Percentiles rank a stretch among this genome's conserved stretches.
Conservation (phyloP, 2,888 invertebrate genomes). For the Rhagonycha lutea region DNA sequence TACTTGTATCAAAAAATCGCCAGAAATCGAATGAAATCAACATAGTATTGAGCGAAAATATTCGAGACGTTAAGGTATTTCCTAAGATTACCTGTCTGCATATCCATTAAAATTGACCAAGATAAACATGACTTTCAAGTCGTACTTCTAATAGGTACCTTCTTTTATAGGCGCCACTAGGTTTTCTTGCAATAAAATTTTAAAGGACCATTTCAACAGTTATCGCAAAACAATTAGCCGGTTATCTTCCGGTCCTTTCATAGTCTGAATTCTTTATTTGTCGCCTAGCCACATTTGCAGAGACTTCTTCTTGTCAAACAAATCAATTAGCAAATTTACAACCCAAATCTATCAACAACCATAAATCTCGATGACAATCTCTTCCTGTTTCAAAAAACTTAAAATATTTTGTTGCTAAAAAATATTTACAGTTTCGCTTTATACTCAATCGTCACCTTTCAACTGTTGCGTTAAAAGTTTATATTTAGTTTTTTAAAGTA, state of each 20-base stretch:
- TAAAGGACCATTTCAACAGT: background rate
- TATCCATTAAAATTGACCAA: background rate
- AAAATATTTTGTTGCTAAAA: background rate
- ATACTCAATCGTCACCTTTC: background rate
- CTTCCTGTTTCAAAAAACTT: background rate
- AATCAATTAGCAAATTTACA: slow-evolving; percentile 1
- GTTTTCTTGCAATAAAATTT: background rate
- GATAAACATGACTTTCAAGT: background rate
- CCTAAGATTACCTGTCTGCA: background rate
- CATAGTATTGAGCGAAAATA: background rate
- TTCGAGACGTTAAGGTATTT: background rate
- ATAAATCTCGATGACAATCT: background rate
- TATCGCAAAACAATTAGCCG: background rate
- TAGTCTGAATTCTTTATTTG: background rate
- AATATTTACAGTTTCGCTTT: background rate
- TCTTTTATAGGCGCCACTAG: background rate
- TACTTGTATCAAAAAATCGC: background rate
- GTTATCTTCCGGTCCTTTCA: background rate
- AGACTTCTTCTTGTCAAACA: background rate
- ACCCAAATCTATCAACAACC: background rate
- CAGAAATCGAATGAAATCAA: background rate
- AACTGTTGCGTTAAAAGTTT: background rate
- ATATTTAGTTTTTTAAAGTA: background rate
- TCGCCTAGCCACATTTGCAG: background rate
- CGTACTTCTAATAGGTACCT: background rate